These are phyloP conservation scores for Odontomyia ornata DNA, from an alignment of 2,888 invertebrate genomes.

Conservation along the genomic window DNA sequence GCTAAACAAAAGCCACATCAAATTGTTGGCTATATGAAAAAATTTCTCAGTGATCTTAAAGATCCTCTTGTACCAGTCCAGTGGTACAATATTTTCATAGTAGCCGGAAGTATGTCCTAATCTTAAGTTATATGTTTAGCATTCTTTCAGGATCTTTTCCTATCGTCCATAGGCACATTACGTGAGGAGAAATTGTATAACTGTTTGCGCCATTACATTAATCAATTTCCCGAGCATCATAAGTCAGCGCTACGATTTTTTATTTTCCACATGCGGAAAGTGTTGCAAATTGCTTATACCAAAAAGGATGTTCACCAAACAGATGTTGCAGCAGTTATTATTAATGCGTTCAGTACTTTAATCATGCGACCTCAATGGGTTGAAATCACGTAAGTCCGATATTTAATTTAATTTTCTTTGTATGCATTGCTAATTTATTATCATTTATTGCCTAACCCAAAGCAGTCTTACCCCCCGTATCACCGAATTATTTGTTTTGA, in stretches of 20 bases:
- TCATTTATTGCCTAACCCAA: no score
- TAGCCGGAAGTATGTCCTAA: constrained; percentile 64
- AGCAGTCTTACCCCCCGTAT: no score
- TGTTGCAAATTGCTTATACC: constrained; percentile 63
- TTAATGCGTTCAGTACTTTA: constrained; percentile 78
- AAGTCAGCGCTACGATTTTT: constrained; percentile 70
- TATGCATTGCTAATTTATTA: no score
- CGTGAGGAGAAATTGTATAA: constrained; percentile 22
- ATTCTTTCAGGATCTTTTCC: neutral
- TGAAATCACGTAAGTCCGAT: constrained; percentile 73
- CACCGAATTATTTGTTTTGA: no score
- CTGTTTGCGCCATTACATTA: constrained; percentile 67
- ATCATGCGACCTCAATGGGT: constrained; percentile 80
- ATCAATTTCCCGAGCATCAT: constrained; percentile 73
- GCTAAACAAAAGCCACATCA: constrained; percentile 45
- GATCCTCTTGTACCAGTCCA: constrained; percentile 80
- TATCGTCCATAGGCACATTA: constrained; percentile 21
- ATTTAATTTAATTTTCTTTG: neutral
- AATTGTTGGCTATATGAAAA: constrained; percentile 69
- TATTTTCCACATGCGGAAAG: constrained; percentile 76
- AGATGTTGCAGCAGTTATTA: constrained; percentile 57
- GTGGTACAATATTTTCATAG: constrained; percentile 76
- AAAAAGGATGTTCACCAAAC: neutral
- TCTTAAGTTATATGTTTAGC: neutral
- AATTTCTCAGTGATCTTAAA: constrained; percentile 76